Conservation (phyloP, 2,113 vertebrate species). For the Cololabis saira region DNA sequence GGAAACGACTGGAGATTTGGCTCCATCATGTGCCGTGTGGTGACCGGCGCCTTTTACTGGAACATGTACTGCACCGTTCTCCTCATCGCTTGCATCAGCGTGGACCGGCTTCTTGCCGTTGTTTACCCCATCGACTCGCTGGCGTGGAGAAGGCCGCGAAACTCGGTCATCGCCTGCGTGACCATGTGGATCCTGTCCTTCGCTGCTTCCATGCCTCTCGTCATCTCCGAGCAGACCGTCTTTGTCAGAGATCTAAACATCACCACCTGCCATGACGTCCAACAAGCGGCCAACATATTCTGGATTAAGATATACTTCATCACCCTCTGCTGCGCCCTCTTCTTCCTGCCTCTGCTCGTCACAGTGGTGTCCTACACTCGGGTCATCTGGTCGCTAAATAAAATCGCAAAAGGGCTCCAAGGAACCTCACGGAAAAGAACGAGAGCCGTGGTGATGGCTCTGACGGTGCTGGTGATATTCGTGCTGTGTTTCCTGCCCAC, state of each 20-base stretch:
- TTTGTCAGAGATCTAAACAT: conserved; percentile 80
- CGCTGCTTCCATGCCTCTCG: conserved; percentile 83
- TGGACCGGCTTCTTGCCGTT: conserved; percentile 91
- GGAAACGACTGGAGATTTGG: conserved; percentile 92
- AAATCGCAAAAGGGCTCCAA: conserved; percentile 40
- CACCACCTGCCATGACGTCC: conserved; percentile 87
- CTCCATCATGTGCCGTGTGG: conserved; percentile 82
- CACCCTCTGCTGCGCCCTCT: conserved; percentile 84
- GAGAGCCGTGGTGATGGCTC: conserved; percentile 84
- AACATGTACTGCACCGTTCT: conserved; percentile 97
- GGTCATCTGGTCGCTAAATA: conserved; percentile 81
- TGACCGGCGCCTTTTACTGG: conserved; percentile 90
- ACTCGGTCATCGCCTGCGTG: conserved; percentile 77
- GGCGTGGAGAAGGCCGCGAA: conserved; percentile 84
- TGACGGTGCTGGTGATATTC: conserved; percentile 89
- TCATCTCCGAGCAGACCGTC: conserved; percentile 85
- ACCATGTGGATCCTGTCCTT: conserved; percentile 87
- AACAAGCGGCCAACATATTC: conserved; percentile 13
- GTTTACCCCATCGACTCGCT: conserved; percentile 92
- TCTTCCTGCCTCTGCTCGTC: conserved; percentile 87
- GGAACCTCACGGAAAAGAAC: conserved; percentile 80
- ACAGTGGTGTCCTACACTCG: conserved; percentile 84
- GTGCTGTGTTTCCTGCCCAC: conserved; percentile 91
- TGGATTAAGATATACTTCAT: conserved; percentile 84
- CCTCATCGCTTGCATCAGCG: conserved; percentile 90